These are phyloP conservation scores for Diadophis punctatus DNA, from an alignment of 2,113 vertebrate genomes.

Conservation along the genomic window DNA sequence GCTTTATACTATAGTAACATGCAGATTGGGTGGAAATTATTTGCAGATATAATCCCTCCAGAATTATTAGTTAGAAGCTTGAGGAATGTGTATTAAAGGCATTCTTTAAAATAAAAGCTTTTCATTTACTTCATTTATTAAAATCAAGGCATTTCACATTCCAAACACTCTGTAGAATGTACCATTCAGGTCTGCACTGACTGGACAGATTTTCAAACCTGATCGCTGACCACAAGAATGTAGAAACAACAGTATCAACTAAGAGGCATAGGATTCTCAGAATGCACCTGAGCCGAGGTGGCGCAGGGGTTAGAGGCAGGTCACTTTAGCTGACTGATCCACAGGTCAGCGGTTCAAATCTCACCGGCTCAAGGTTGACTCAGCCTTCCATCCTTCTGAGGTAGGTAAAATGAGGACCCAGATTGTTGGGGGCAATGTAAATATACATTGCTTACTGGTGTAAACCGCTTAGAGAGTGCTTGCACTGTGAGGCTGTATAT, in stretches of 20 bases:
- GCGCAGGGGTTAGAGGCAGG: too few species aligned
- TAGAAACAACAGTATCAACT: neutral
- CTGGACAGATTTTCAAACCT: neutral
- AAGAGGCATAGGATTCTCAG: neutral
- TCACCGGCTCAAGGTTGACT: too few species aligned
- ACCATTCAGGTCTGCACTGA: neutral
- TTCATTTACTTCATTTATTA: neutral
- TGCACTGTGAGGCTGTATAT: too few species aligned
- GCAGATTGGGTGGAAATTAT: neutral
- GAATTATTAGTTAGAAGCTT: neutral
- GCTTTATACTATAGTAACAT: neutral
- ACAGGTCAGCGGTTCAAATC: too few species aligned
- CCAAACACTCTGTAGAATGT: neutral
- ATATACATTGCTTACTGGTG: too few species aligned
- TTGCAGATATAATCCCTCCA: neutral
- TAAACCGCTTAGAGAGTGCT: too few species aligned
- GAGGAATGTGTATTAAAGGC: neutral
- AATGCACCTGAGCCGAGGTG: too few species aligned
- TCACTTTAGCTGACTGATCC: too few species aligned
- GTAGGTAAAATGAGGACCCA: too few species aligned
- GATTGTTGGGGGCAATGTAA: too few species aligned
- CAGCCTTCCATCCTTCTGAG: too few species aligned
- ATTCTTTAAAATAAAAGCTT: neutral
- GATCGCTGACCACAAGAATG: neutral
- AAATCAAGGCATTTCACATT: neutral